These are phyloP conservation scores for Hofmannophila pseudospretella DNA, from an alignment of 2,888 invertebrate genomes.

Conservation along the genomic window DNA sequence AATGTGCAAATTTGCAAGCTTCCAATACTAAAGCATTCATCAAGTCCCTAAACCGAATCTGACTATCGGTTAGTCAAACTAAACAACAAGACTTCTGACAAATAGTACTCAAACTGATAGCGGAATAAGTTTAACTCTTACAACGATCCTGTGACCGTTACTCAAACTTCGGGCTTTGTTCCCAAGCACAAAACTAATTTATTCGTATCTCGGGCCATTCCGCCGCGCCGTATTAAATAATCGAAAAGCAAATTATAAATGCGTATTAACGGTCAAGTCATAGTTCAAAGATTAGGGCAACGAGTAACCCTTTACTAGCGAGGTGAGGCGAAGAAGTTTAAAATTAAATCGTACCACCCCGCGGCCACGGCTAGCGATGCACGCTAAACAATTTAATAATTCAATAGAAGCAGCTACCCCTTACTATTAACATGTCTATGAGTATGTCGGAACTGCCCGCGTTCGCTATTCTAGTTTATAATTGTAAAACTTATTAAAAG, in stretches of 20 bases:
- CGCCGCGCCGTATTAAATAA: constrained; percentile 69
- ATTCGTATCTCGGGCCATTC: constrained; percentile 68
- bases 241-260: constrained; percentile 77
- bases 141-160: constrained; percentile 72
- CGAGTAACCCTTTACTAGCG: constrained; percentile 65
- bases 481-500: too few relatives aligned
- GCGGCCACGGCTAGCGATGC: constrained; percentile 34
- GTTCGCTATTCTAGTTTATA: too few relatives aligned
- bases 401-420: constrained; percentile 49
- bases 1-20: constrained; percentile 4
- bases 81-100: constrained; percentile 50
- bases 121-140: constrained; percentile 59
- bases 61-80: constrained; percentile 40
- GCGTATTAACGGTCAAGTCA: constrained; percentile 78
- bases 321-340: constrained; percentile 61
- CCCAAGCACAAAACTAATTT: constrained; percentile 76
- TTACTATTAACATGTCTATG: constrained; percentile 20
- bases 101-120: constrained; percentile 48
- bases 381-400: constrained; percentile 55
- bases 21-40: constrained; percentile 10
- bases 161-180: constrained; percentile 72
- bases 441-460: constrained; percentile 6
- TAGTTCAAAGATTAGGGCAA: constrained; percentile 78
- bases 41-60: constrained; percentile 26
- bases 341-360: constrained; percentile 59